Evolutionary conservation across 2,113 vertebrate species (phyloP).

Genomic region (Lepus americanus): DNA sequence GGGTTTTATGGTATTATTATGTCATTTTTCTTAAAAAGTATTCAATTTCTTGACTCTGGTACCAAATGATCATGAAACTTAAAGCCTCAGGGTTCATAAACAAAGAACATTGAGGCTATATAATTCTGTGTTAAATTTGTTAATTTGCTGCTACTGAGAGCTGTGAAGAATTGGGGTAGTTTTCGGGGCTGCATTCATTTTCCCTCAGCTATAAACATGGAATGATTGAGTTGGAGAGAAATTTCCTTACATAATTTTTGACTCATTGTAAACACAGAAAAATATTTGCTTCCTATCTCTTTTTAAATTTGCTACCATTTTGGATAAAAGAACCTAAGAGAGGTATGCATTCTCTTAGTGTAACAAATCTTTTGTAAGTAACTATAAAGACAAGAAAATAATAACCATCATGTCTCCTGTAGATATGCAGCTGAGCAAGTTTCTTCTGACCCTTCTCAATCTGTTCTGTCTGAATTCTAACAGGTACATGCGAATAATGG

Average conservation of each 20-base stretch:
- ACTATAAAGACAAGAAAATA: constrained; percentile 62
- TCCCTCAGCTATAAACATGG: not conserved
- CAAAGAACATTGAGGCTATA: not conserved
- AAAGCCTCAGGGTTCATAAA: not conserved
- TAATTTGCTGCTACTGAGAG: not conserved
- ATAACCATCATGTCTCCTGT: not conserved
- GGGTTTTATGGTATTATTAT: not conserved
- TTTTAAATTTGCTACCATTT: constrained; percentile 35
- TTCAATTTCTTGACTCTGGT: not conserved
- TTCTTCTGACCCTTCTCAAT: constrained; percentile 49
- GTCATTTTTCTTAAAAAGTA: not conserved
- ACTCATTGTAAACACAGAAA: not conserved
- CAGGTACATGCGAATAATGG: constrained; percentile 71
- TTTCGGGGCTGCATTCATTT: not conserved
- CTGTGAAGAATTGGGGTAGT: not conserved
- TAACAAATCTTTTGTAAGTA: constrained; percentile 31
- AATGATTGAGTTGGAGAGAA: not conserved
- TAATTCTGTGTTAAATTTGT: not conserved
- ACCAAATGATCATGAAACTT: not conserved
- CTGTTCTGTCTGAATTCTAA: constrained; percentile 67
- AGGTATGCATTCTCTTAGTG: constrained; percentile 15
- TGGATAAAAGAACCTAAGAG: constrained; percentile 50
- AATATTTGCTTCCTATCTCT: not conserved
- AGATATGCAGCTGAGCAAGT: not conserved
- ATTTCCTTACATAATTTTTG: not conserved